Conservation (phyloP, 2,797 vertebrate genomes). For the Hylomyscus alleni region DNA sequence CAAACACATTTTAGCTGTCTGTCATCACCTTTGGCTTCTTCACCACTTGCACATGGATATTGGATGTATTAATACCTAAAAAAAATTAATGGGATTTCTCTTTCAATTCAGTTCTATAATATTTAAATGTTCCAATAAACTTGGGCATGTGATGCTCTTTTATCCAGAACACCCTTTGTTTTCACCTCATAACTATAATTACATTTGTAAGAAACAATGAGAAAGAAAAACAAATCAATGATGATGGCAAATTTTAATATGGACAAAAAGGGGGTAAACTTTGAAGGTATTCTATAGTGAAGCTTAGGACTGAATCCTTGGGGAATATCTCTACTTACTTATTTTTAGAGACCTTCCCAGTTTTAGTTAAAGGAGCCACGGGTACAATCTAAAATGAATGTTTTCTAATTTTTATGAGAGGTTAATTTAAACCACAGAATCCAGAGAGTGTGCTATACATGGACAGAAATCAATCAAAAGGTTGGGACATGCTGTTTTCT, state of each 20-base stretch:
- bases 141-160: constrained; percentile 57
- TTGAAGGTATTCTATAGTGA: constrained; percentile 46
- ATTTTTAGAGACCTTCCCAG: constrained; percentile 1
- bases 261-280: constrained; percentile 25
- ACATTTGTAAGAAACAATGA: constrained; percentile 24
- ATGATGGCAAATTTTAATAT: constrained; percentile 43
- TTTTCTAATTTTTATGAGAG: constrained; percentile 70
- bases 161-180: constrained; percentile 40
- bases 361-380: background rate
- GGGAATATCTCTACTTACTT: constrained; percentile 60
- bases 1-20: constrained; percentile 80
- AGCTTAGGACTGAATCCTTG: constrained; percentile 43
- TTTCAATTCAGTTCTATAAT: background rate
- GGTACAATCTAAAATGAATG: background rate
- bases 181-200: constrained; percentile 52
- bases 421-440: constrained; percentile 65
- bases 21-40: constrained; percentile 85
- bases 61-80: constrained; percentile 77
- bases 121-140: background rate
- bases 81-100: background rate
- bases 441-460: background rate
- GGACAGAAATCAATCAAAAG: constrained; percentile 73
- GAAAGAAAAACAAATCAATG: constrained; percentile 52
- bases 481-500: constrained; percentile 62
- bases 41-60: constrained; percentile 81